A percentile compares a stretch with the other conserved stretches of the same genome.
phyloP scores from a whole-genome alignment of 2,888 invertebrate species.

The Heliconius sara region DNA sequence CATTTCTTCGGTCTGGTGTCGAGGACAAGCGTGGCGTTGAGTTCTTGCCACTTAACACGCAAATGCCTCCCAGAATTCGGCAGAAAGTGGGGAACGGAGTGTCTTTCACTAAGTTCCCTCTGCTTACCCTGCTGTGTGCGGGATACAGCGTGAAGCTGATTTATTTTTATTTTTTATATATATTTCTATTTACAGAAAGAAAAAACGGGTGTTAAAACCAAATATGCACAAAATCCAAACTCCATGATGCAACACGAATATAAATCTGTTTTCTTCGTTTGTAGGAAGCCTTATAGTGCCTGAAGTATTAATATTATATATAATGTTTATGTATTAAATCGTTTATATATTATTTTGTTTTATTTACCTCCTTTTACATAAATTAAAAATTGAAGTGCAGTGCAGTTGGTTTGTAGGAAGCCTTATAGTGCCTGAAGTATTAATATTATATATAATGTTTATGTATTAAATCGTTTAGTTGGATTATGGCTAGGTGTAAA shows the following conservation, averaged over 20 bases:
- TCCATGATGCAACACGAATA: constrained; percentile 97
- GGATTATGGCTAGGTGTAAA: no score
- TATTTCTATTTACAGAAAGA: constrained; percentile 86
- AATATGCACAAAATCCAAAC: constrained; percentile 95
- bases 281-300: constrained; percentile 87
- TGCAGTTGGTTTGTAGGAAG: constrained; percentile 90
- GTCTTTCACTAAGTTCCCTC: no score
- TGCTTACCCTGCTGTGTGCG: no score
- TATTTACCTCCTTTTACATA: no score
- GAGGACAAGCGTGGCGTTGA: no score
- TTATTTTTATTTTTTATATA: no score
- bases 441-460: constrained; percentile 20
- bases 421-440: constrained; percentile 67
- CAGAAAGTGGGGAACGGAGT: no score
- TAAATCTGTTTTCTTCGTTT: constrained; percentile 96
- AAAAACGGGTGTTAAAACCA: constrained; percentile 90
- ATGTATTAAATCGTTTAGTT: constrained; percentile 25
- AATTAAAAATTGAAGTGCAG: no score
- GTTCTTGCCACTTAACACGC: no score
- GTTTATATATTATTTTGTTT: constrained; percentile 10
- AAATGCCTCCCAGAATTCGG: no score
- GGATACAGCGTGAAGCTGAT: no score
- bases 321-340: constrained; percentile 21
- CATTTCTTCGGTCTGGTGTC: no score
- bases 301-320: constrained; percentile 27